Conservation (phyloP, 2,797 vertebrate species). For the Myotis vivesi region DNA sequence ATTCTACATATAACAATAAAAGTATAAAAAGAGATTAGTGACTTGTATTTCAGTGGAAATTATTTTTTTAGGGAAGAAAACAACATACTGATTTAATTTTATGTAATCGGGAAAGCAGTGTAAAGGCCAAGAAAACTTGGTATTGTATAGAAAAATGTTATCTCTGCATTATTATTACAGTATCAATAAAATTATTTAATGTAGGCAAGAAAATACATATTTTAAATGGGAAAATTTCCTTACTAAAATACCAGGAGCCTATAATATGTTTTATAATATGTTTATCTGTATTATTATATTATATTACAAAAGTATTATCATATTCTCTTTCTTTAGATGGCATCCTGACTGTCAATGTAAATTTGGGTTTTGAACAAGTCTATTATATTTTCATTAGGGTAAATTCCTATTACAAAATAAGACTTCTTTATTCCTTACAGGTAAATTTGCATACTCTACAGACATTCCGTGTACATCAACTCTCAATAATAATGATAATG, state of each 20-base stretch:
- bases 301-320: background rate
- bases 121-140: background rate
- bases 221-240: constrained; percentile 26
- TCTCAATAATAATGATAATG: background rate
- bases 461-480: background rate
- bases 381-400: background rate
- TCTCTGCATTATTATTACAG: background rate
- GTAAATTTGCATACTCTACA: background rate
- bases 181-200: background rate
- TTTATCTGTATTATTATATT: constrained; percentile 11
- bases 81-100: background rate
- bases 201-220: background rate
- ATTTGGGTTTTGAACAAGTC: background rate
- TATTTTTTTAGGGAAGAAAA: background rate
- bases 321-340: background rate
- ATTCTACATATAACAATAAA: background rate
- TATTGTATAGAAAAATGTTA: background rate
- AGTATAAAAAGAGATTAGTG: background rate
- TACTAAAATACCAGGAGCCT: background rate
- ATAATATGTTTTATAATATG: background rate
- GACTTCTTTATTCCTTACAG: background rate
- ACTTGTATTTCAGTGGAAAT: background rate
- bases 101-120: background rate
- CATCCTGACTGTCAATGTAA: background rate
- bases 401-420: background rate